phyloP scores from a whole-genome alignment of 2,888 invertebrate species.

The Zaprionus obscuricornis region DNA sequence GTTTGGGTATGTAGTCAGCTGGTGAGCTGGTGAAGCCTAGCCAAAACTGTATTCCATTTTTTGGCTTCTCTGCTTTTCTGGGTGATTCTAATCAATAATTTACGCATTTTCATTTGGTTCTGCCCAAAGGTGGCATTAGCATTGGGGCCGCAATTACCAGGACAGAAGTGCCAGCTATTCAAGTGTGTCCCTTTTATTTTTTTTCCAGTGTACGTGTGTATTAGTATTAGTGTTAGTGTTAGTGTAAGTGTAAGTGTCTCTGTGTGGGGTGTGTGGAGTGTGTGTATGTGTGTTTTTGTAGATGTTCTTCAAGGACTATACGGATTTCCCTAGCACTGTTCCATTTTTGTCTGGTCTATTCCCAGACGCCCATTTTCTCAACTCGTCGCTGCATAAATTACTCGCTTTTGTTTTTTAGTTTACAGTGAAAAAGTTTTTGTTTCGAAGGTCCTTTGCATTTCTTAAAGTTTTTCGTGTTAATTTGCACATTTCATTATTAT shows the following conservation, averaged over 20 bases:
- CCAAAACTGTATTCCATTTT: no score
- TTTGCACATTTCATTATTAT: slow-evolving; percentile 45
- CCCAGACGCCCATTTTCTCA: slow-evolving; percentile 60
- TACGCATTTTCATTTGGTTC: slow-evolving; percentile 72
- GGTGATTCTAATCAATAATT: slow-evolving; percentile 77
- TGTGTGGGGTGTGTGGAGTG: slow-evolving; percentile 12
- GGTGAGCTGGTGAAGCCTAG: no score
- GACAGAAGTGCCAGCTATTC: slow-evolving; percentile 64
- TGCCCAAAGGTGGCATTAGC: slow-evolving; percentile 71
- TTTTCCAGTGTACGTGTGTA: no score
- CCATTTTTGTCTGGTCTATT: slow-evolving; percentile 43
- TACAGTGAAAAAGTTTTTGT: slow-evolving; percentile 40
- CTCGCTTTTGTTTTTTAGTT: slow-evolving; percentile 46
- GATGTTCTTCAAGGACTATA: slow-evolving; percentile 14
- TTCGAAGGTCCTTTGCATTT: slow-evolving; percentile 9
- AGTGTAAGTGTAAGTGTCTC: slow-evolving; percentile 10
- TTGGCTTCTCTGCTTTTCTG: slow-evolving; percentile 38
- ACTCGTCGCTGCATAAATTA: slow-evolving; percentile 63
- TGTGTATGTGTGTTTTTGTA: slow-evolving; percentile 16
- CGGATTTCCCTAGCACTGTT: slow-evolving; percentile 8
- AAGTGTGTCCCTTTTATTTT: slow-evolving; percentile 45
- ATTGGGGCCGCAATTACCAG: slow-evolving; percentile 68
- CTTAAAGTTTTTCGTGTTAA: slow-evolving; percentile 54
- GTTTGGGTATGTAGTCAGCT: slow-evolving; percentile 5
- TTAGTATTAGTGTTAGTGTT: slow-evolving; percentile 7